A percentile compares a stretch with the other conserved stretches of the same genome.
Evolutionary conservation across 2,888 invertebrate species (phyloP).

Genomic region (Bellardia pandia): DNA sequence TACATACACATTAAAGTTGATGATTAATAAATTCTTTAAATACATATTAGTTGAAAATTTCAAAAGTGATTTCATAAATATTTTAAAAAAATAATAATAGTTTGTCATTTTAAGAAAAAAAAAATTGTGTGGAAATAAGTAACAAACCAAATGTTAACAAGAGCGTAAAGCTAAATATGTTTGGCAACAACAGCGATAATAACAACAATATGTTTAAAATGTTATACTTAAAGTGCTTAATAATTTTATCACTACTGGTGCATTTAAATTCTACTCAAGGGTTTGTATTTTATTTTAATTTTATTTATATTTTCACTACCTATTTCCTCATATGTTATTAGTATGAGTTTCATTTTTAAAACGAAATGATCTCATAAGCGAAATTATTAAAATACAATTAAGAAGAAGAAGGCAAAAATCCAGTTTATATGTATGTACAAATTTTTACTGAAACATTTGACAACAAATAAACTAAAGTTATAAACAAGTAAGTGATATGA

Average conservation of each 20-base stretch:
- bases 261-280: slow-evolving; percentile 74
- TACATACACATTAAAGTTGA: slow-evolving; percentile 32
- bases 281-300: slow-evolving; percentile 71
- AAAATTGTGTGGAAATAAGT: slow-evolving; percentile 39
- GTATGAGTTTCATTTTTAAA: slow-evolving; percentile 11
- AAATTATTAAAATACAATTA: slow-evolving; percentile 14
- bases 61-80: slow-evolving; percentile 47
- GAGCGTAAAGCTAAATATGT: slow-evolving; percentile 64
- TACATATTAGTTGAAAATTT: slow-evolving; percentile 14
- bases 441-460: slow-evolving; percentile 35
- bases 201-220: slow-evolving; percentile 54
- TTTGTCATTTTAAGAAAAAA: slow-evolving; percentile 22
- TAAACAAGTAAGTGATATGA: slow-evolving; percentile 21
- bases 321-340: neutral
- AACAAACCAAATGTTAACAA: slow-evolving; percentile 67
- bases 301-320: slow-evolving; percentile 24
- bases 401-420: slow-evolving; percentile 32
- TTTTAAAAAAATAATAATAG: neutral
- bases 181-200: slow-evolving; percentile 55
- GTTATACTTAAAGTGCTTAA: slow-evolving; percentile 66
- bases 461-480: slow-evolving; percentile 19
- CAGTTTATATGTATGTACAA: slow-evolving; percentile 52
- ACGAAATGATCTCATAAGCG: slow-evolving; percentile 69
- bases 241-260: slow-evolving; percentile 69
- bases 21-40: slow-evolving; percentile 37